These are phyloP conservation scores for Semotilus atromaculatus DNA, from an alignment of 2,797 vertebrate genomes.

Conservation along the genomic window DNA sequence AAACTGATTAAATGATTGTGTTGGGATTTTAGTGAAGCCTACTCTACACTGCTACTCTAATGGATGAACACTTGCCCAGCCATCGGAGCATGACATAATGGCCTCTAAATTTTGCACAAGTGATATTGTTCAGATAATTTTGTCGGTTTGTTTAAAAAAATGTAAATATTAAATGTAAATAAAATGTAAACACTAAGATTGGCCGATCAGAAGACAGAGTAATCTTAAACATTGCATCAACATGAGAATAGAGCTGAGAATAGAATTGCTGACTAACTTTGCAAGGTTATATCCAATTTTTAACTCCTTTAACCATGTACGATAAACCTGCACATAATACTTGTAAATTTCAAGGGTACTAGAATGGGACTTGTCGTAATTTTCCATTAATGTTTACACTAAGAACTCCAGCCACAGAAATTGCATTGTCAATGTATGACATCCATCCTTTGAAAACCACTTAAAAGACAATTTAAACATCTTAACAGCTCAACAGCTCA, in stretches of 20 bases:
- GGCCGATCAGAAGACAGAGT: background rate
- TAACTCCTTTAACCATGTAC: background rate
- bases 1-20: background rate
- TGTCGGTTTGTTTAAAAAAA: background rate
- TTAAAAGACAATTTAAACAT: background rate
- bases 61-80: background rate
- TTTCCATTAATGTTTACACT: background rate
- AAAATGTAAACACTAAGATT: background rate
- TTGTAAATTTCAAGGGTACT: background rate
- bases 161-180: background rate
- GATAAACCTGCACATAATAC: background rate
- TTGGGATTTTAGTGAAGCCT: background rate
- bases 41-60: background rate
- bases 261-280: background rate
- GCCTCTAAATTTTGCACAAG: background rate
- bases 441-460: conserved; percentile 10
- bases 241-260: conserved; percentile 1
- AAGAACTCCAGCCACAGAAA: background rate
- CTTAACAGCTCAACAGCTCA: background rate
- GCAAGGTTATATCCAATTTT: background rate
- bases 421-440: background rate
- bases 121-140: background rate
- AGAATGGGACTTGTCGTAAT: background rate
- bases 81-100: background rate
- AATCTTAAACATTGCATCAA: background rate